Base-by-base conservation (phyloP, 1,140 invertebrate species). In the honey bee (Apis mellifera) region DNA sequence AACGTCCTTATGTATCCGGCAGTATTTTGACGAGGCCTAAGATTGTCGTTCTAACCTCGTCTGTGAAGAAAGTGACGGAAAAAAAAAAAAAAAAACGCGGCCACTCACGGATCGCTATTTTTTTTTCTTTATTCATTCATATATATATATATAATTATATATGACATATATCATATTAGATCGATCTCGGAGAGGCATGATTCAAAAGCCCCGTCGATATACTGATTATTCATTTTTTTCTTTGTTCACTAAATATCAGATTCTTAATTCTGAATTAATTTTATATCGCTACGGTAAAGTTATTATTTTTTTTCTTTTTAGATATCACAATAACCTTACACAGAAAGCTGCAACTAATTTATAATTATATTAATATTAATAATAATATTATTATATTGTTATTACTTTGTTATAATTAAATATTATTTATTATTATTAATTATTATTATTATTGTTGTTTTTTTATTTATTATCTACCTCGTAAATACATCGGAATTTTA, bases 1-100 rank as follows among this genome's bases (percentile, higher is more conserved):
- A 93, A 93, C 89, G 87, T 89, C 90, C 90, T 87, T 55, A 84
- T 74, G 90, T 86, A 92, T 92, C 92, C 89, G 89, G 92, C 89
- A 92, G 90, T 92, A 92, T 86, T 82, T 92, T 92, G 92, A 94
- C 93, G 93, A 94, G 93, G 92, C 92, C 91, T 93, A 90, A 92
- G 93, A 94, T 94, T 94, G 93, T 94, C 93, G 85, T 90, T 92
- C 82, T 66, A 87, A 85, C 88, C 90, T 86, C 90, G 90, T 69
- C 86, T 86, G 78, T 87, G 82, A 89, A 89, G 81, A 72, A 82
- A 50, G 71, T 87, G 68, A 26, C 32, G 32, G 7, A 13, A 78
- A 84, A 68, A 60, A 72, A 76, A 23, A 84, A 19, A 81, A 71
- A 64, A 74, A 84, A 19, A 75, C 52, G 78, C 71, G 74, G 57